phyloP scores from a whole-genome alignment of 2,113 vertebrate species.

The Eulemur macaco region DNA sequence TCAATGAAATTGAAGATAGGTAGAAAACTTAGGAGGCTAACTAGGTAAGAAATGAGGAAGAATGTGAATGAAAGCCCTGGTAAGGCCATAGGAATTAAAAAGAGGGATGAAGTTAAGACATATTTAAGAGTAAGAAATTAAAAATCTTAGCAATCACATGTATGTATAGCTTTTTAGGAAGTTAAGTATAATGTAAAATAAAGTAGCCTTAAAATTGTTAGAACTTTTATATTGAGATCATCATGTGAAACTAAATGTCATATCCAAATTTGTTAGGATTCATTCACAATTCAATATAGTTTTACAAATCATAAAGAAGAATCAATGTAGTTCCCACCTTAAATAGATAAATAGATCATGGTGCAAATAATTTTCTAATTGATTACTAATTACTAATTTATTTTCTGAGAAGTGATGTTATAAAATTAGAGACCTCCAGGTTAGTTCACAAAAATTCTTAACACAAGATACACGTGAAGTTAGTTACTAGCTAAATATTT shows the following conservation, averaged over 20 bases:
- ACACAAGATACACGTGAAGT: neutral
- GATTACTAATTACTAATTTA: neutral
- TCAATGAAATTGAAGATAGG: neutral
- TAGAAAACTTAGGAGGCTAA: neutral
- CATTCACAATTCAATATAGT: neutral
- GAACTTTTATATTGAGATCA: neutral
- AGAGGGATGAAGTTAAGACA: neutral
- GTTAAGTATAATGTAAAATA: constrained; percentile 4
- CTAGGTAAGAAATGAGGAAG: neutral
- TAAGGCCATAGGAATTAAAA: neutral
- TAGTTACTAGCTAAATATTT: neutral
- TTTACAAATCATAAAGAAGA: constrained; percentile 36
- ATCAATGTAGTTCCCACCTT: neutral
- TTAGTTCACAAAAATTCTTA: constrained; percentile 38
- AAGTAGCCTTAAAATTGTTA: constrained; percentile 5
- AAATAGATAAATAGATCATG: neutral
- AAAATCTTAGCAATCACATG: neutral
- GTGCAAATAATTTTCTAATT: constrained; percentile 32
- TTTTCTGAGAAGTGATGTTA: constrained; percentile 39
- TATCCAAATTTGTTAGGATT: neutral
- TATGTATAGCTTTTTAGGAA: neutral
- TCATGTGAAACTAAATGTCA: constrained; percentile 7
- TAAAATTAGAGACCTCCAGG: constrained; percentile 2
- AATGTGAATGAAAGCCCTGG: neutral
- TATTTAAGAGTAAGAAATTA: neutral